Conservation (phyloP, 2,797 vertebrate species). For the Aeoliscus strigatus region DNA sequence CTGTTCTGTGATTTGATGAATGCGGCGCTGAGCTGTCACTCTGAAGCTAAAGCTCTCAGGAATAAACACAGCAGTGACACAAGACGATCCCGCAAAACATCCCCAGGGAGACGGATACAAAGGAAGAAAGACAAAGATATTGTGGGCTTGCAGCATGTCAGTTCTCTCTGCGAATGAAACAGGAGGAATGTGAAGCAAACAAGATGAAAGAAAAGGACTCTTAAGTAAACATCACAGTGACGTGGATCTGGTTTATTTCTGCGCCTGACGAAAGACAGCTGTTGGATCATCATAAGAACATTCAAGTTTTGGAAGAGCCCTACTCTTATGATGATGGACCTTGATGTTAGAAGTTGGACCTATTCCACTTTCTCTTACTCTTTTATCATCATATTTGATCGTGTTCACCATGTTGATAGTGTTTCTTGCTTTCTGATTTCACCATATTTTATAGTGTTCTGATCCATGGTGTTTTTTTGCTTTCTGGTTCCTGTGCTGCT, state of each 20-base stretch:
- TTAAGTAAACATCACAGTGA: constrained; percentile 9
- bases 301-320: constrained; percentile 30
- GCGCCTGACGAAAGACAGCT: constrained; percentile 23
- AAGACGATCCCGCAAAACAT: constrained; percentile 40
- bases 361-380: too few relatives aligned
- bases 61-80: constrained; percentile 32
- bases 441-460: too few relatives aligned
- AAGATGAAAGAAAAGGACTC: constrained; percentile 15
- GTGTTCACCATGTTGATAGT: too few relatives aligned
- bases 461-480: too few relatives aligned
- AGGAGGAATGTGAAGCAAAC: constrained; percentile 6
- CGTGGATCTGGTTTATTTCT: constrained; percentile 16
- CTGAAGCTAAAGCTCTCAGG: constrained; percentile 29
- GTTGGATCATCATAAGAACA: constrained; percentile 20
- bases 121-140: constrained; percentile 10
- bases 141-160: constrained; percentile 19
- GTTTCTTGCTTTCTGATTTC: too few relatives aligned
- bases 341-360: too few relatives aligned
- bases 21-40: constrained; percentile 33
- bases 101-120: constrained; percentile 26
- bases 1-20: constrained; percentile 33
- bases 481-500: too few relatives aligned
- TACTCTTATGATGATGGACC: too few relatives aligned
- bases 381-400: too few relatives aligned
- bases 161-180: constrained; percentile 6